Percentiles rank a stretch among this genome's conserved stretches.
phyloP scores from a whole-genome alignment of 2,888 invertebrate genomes.

The Eupithecia subfuscata region DNA sequence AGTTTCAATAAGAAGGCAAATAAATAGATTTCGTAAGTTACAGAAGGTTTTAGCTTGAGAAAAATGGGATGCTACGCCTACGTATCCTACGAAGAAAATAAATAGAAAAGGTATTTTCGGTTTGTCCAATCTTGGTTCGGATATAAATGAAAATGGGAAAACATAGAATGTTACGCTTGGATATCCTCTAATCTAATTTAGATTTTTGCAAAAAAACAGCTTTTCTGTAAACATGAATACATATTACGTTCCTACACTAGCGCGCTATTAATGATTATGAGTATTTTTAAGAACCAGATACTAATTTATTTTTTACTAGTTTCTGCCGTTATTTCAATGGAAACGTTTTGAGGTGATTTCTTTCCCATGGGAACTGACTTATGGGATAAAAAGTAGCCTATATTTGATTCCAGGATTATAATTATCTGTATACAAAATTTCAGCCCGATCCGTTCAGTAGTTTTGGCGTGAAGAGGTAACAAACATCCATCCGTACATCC shows the following conservation, averaged over 20 bases:
- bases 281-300: too few relatives aligned
- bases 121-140: conserved; percentile 5
- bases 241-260: not conserved
- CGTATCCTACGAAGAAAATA: not conserved
- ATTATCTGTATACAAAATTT: too few relatives aligned
- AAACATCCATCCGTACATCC: too few relatives aligned
- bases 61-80: not conserved
- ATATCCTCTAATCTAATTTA: not conserved
- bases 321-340: too few relatives aligned
- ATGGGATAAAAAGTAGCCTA: too few relatives aligned
- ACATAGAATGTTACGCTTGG: not conserved
- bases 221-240: not conserved
- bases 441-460: too few relatives aligned
- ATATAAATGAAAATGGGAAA: conserved; percentile 6
- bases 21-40: not conserved
- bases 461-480: too few relatives aligned
- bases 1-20: not conserved
- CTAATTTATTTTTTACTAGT: too few relatives aligned
- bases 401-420: too few relatives aligned
- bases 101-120: not conserved
- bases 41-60: not conserved
- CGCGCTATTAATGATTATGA: too few relatives aligned
- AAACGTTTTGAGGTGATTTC: too few relatives aligned
- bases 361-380: too few relatives aligned
- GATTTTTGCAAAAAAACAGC: not conserved